Evolutionary conservation across 2,888 invertebrate species (phyloP).

Genomic region (Lymantria monacha): DNA sequence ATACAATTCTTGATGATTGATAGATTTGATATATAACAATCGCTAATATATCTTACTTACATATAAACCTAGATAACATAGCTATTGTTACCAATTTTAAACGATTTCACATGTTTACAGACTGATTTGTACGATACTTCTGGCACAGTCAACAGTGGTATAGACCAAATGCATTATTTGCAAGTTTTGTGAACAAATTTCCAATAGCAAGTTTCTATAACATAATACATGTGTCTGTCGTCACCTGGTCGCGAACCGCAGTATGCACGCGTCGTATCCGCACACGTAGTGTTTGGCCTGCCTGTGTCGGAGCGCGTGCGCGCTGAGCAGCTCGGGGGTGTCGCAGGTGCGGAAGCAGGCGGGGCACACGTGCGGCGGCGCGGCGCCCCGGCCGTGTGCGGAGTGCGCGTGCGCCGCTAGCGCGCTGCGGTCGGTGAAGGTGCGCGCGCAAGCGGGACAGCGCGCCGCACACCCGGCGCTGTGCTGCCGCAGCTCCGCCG

Average conservation of each 20-base stretch:
- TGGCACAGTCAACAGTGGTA: too few species aligned
- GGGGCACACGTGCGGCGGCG: slow-evolving; percentile 47
- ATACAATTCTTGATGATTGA: too few species aligned
- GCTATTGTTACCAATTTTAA: too few species aligned
- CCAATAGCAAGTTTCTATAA: too few species aligned
- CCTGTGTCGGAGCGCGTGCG: slow-evolving; percentile 59
- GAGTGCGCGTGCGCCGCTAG: slow-evolving; percentile 37
- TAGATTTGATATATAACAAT: too few species aligned
- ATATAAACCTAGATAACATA: too few species aligned
- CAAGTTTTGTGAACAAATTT: too few species aligned
- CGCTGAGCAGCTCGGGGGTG: slow-evolving; percentile 42
- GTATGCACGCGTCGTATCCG: slow-evolving; percentile 69
- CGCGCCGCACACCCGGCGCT: slow-evolving; percentile 34
- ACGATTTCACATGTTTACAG: too few species aligned
- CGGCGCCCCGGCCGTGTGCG: slow-evolving; percentile 24
- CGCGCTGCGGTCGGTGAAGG: slow-evolving; percentile 30
- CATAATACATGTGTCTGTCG: too few species aligned
- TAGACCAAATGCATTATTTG: too few species aligned
- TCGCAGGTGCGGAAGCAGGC: slow-evolving; percentile 45
- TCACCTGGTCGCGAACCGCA: slow-evolving; percentile 65
- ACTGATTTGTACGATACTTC: too few species aligned
- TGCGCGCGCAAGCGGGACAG: slow-evolving; percentile 19
- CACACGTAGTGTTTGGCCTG: slow-evolving; percentile 65
- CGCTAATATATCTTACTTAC: too few species aligned
- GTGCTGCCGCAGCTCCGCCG: slow-evolving; percentile 27